Evolutionary conservation across 2,888 invertebrate species (phyloP).

Genomic region (Synanthedon andrenaeformis): DNA sequence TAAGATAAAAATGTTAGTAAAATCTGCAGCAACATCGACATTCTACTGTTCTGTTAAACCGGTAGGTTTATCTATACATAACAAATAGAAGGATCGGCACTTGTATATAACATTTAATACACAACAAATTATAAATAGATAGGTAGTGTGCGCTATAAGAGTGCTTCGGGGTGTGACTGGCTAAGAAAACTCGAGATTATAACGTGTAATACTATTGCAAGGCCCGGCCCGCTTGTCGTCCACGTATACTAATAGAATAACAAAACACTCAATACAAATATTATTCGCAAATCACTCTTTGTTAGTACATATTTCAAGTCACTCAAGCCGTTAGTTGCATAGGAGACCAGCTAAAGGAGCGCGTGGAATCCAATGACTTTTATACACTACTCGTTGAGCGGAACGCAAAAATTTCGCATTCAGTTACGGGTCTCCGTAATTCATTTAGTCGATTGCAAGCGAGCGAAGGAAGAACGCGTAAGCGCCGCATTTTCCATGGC

Average conservation of each 20-base stretch:
- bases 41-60: background rate
- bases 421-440: too few relatives aligned
- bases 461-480: too few relatives aligned
- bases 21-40: conserved; percentile 14
- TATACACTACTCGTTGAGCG: too few relatives aligned
- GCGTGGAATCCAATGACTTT: too few relatives aligned
- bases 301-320: conserved; percentile 52
- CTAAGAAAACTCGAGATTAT: background rate
- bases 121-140: background rate
- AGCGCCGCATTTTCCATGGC: too few relatives aligned
- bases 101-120: background rate
- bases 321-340: conserved; percentile 62
- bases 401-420: too few relatives aligned
- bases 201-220: conserved; percentile 47
- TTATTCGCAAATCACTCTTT: conserved; percentile 58
- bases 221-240: conserved; percentile 49
- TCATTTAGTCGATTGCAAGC: too few relatives aligned
- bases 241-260: conserved; percentile 11
- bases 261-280: conserved; percentile 41
- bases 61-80: background rate
- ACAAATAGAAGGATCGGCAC: background rate
- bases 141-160: conserved; percentile 38
- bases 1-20: conserved; percentile 6
- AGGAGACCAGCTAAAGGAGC: background rate
- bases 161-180: background rate